A percentile compares a stretch with the other conserved stretches of the same genome.
Evolutionary conservation across 2,113 vertebrate genomes (phyloP).

Genomic region (Zapus hudsonius): DNA sequence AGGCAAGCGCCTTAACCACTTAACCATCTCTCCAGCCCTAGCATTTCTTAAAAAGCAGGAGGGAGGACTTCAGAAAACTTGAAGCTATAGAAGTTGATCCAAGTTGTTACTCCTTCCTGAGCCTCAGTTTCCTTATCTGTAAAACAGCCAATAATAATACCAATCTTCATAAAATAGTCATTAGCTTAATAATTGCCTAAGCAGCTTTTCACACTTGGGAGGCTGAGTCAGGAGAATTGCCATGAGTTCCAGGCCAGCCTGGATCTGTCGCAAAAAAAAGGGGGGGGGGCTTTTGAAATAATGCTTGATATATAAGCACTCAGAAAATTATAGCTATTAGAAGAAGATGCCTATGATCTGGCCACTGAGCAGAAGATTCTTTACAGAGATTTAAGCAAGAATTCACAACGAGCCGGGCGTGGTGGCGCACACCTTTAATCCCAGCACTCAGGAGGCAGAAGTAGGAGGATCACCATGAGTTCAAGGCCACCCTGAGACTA

Average conservation of each 20-base stretch:
- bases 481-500: too few relatives aligned
- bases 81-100: not conserved
- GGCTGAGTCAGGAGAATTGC: not conserved
- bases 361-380: not conserved
- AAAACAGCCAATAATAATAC: not conserved
- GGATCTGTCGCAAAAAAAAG: not conserved
- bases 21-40: too few relatives aligned
- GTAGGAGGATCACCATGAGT: too few relatives aligned
- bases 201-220: not conserved
- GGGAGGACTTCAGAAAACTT: not conserved
- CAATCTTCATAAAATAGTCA: not conserved
- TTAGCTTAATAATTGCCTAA: not conserved
- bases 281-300: slow-evolving; percentile 8
- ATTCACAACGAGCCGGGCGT: not conserved
- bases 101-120: not conserved
- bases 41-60: not conserved
- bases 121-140: not conserved
- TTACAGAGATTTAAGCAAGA: not conserved
- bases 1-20: too few relatives aligned
- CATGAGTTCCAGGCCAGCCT: not conserved
- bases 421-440: too few relatives aligned
- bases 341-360: not conserved
- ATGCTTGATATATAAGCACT: not conserved
- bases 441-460: too few relatives aligned
- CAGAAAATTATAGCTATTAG: not conserved